Conservation (phyloP, 2,113 vertebrate species). For the Puntigrus tetrazona region DNA sequence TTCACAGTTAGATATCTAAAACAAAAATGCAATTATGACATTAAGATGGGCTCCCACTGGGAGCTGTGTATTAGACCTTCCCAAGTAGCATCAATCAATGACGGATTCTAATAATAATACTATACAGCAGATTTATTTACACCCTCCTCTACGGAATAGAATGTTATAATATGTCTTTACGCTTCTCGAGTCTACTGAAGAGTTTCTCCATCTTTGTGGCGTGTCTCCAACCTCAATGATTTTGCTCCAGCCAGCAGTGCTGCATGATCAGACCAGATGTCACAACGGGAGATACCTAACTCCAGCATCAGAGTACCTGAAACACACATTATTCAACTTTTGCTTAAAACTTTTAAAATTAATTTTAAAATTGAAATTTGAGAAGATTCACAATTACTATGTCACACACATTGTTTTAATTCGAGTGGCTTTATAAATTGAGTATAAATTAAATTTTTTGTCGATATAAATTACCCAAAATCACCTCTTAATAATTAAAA, state of each 20-base stretch:
- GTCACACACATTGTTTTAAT: too few relatives aligned
- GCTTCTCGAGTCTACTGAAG: constrained; percentile 95
- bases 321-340: background rate
- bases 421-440: too few relatives aligned
- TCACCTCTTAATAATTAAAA: background rate
- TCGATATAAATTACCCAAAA: too few relatives aligned
- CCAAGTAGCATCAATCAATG: background rate
- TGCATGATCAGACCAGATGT: constrained; percentile 99
- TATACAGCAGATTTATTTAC: too few relatives aligned
- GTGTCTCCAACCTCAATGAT: constrained; percentile 99
- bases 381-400: background rate
- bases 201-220: constrained; percentile 95
- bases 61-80: background rate
- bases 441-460: too few relatives aligned
- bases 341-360: background rate
- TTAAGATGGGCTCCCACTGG: background rate
- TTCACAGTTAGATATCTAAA: background rate
- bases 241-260: constrained; percentile 95
- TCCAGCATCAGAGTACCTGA: constrained; percentile 98
- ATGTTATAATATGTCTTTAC: constrained; percentile 69
- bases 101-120: background rate
- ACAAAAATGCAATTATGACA: background rate
- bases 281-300: constrained; percentile 95
- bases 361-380: background rate
- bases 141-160: too few relatives aligned